A percentile compares a stretch with the other conserved stretches of the same genome.
These are phyloP conservation scores for Phyllopteryx taeniolatus DNA, from an alignment of 2,113 vertebrate genomes.

Conservation along the genomic window DNA sequence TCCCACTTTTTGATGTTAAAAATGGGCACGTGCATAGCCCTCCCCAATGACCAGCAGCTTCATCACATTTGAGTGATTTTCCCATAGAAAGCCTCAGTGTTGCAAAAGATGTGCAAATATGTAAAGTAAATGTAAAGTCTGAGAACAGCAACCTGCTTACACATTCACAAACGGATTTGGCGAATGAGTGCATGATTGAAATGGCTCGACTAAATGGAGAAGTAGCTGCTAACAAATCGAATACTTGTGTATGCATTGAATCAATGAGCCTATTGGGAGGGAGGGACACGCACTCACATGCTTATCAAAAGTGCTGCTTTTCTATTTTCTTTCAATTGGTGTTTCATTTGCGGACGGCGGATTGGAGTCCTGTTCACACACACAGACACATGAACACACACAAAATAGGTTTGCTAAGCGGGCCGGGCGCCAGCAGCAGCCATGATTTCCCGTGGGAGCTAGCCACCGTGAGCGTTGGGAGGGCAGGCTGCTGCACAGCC, in stretches of 20 bases:
- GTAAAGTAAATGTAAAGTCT: slow-evolving; percentile 4
- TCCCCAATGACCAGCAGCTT: too few species aligned
- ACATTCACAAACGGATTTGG: slow-evolving; percentile 8
- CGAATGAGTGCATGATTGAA: slow-evolving; percentile 14
- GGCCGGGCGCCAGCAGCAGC: slow-evolving; percentile 38
- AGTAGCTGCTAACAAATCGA: slow-evolving; percentile 32
- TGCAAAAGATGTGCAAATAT: slow-evolving; percentile 22
- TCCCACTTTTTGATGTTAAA: too few species aligned
- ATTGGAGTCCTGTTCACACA: slow-evolving; percentile 26
- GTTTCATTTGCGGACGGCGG: slow-evolving; percentile 49
- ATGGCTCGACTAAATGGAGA: slow-evolving; percentile 31
- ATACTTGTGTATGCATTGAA: slow-evolving; percentile 20
- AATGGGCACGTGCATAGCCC: too few species aligned
- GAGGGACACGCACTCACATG: not conserved
- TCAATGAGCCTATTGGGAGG: slow-evolving; percentile 28
- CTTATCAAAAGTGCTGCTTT: slow-evolving; percentile 39
- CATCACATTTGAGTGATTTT: too few species aligned
- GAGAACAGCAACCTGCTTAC: slow-evolving; percentile 25
- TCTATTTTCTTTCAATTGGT: slow-evolving; percentile 56
- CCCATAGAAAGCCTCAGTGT: too few species aligned
- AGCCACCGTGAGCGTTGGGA: slow-evolving; percentile 44
- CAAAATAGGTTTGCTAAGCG: slow-evolving; percentile 39
- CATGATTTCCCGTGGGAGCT: slow-evolving; percentile 62
- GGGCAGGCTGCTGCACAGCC: slow-evolving; percentile 54
- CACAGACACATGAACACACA: slow-evolving; percentile 13